Percentiles rank a stretch among this genome's conserved stretches.
Conservation (phyloP, 2,797 vertebrate genomes). For the Heterohyrax brucei region DNA sequence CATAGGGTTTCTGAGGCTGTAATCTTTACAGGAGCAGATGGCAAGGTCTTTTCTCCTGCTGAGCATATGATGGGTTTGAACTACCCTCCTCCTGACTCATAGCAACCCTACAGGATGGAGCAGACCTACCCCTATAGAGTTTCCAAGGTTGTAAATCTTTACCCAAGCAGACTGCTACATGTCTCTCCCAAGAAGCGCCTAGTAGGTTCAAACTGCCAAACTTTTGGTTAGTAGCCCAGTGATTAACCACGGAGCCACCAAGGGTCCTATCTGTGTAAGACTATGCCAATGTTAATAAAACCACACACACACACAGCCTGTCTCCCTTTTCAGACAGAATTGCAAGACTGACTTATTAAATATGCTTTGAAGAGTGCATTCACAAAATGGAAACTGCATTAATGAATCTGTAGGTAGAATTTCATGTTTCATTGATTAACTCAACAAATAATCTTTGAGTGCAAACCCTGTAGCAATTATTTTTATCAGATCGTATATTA, state of each 20-base stretch:
- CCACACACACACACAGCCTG: neutral
- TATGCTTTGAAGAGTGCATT: neutral
- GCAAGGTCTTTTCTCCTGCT: no score
- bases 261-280: neutral
- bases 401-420: conserved; percentile 5
- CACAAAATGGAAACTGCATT: neutral
- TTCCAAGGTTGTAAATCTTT: neutral
- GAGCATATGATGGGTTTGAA: no score
- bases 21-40: no score
- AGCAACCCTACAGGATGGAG: neutral
- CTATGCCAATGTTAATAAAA: neutral
- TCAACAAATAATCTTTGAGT: conserved; percentile 10
- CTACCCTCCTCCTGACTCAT: neutral
- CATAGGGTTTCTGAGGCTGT: neutral
- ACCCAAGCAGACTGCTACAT: neutral
- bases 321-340: conserved; percentile 3
- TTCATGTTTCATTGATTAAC: conserved; percentile 10
- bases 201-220: neutral
- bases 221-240: neutral
- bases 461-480: neutral
- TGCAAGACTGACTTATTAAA: conserved; percentile 37
- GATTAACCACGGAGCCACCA: neutral
- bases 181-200: no score
- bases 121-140: neutral
- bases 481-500: conserved; percentile 55